Evolutionary conservation across 2,797 vertebrate species (phyloP), one percentile per base, ranked within the genome.

Genomic region (Coracias cyanogaster): DNA sequence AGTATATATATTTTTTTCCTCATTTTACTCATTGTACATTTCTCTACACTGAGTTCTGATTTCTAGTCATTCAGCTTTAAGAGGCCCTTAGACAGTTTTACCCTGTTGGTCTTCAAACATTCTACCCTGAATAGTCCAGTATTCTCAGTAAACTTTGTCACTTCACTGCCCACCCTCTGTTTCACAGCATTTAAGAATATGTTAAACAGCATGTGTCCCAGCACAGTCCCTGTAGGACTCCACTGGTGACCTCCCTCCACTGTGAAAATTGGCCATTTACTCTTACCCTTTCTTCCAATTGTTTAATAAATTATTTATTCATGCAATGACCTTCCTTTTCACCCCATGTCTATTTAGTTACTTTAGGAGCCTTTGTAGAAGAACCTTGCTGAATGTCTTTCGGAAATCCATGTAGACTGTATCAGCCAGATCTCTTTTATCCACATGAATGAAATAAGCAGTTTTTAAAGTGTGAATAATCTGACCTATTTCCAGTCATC

Each of bases 291-390:
- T 91, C 79, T 93, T 95, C 67, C 92, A 85, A 46, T 60, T 33
- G 4, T 93, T 95, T 92, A 69, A 90, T 84, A 51, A 90, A 87
- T 93, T 94, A 70, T 90, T 97, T 93, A 95, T 90, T 96, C 55
- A 87, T 82, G 55, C 48, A 95, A 57, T 4, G 21, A 90, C 66
- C 80, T 93, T 93, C 69, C 22, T 83, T 91, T 92, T 89, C 86
- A 82, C 92, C 60, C 78, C 37, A 61, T 13, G 35, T 7, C n/a
- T 58, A 46, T 80, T 95, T 85, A 82, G 55, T 55, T 64, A 52
- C 58, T 84, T 82, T 5, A 67, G 45, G 41, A 80, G 74, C 62
- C 64, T 93, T 70, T 86, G 55, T 37, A 48, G 83, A 80, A 80
- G 35, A 51, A 84, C 16, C 29, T 89, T 52, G 35, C 55, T 64